These are phyloP conservation scores for Drosophila lutescens DNA, from an alignment of 2,888 invertebrate species.

Conservation along the genomic window DNA sequence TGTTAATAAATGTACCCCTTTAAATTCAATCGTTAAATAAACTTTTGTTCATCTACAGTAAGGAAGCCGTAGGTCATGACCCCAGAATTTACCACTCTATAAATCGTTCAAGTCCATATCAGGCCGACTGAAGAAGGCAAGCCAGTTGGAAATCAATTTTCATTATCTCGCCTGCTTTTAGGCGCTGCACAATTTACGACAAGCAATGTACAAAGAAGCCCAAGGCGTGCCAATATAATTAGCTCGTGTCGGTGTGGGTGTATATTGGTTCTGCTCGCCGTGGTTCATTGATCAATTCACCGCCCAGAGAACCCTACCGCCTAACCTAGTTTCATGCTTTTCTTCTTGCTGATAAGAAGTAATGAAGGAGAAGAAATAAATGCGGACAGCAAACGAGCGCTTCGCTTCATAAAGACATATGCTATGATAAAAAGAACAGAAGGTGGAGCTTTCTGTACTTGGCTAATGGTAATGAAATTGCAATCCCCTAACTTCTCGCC, in stretches of 20 bases:
- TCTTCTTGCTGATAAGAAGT: slow-evolving; percentile 29
- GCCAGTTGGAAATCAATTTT: slow-evolving; percentile 59
- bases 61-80: slow-evolving; percentile 15
- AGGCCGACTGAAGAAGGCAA: slow-evolving; percentile 13
- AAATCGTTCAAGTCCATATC: slow-evolving; percentile 15
- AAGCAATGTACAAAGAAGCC: slow-evolving; percentile 50
- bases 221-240: slow-evolving; percentile 70
- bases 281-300: slow-evolving; percentile 70
- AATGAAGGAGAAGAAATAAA: slow-evolving; percentile 31
- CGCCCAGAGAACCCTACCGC: slow-evolving; percentile 38
- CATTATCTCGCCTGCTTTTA: slow-evolving; percentile 67
- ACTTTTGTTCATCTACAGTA: neutral
- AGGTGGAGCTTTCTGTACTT: slow-evolving; percentile 22
- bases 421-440: slow-evolving; percentile 25
- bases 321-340: slow-evolving; percentile 54
- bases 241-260: slow-evolving; percentile 44
- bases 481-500: neutral
- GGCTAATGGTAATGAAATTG: slow-evolving; percentile 11
- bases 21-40: neutral
- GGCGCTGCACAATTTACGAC: slow-evolving; percentile 44
- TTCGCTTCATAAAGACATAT: slow-evolving; percentile 31
- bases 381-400: slow-evolving; percentile 21
- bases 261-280: slow-evolving; percentile 17
- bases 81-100: slow-evolving; percentile 11
- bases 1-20: no score